These are phyloP conservation scores for Callinectes sapidus DNA, from an alignment of 2,888 invertebrate species.

Conservation along the genomic window DNA sequence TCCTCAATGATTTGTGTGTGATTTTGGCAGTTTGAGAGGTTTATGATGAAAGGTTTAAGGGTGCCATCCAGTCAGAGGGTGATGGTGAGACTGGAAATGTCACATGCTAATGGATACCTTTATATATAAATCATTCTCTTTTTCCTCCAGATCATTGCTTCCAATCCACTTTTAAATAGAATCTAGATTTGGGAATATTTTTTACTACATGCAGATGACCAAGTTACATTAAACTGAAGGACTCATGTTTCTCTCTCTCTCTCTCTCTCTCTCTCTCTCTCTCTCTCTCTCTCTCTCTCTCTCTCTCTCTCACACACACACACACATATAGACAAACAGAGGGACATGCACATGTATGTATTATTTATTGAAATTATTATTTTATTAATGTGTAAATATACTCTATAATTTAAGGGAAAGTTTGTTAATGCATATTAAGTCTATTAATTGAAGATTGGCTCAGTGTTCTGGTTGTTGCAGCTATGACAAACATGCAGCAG, in stretches of 20 bases:
- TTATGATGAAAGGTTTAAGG: not conserved
- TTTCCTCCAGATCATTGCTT: no score
- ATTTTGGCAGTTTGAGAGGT: not conserved
- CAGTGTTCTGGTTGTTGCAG: slow-evolving; percentile 39
- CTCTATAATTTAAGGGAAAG: not conserved
- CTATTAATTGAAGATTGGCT: not conserved
- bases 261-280: no score
- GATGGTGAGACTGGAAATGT: no score
- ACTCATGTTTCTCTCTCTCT: not conserved
- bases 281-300: no score
- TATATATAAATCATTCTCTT: no score
- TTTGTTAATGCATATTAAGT: not conserved
- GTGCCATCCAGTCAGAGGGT: no score
- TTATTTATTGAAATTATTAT: not conserved
- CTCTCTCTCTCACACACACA: not conserved
- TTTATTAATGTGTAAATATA: not conserved
- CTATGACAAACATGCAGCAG: slow-evolving; percentile 64
- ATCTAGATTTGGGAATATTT: no score
- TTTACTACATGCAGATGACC: no score
- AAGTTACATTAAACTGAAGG: no score
- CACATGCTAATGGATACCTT: no score
- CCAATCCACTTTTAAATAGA: no score
- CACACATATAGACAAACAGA: not conserved
- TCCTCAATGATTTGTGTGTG: not conserved
- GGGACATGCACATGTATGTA: not conserved